Conservation (phyloP, 2,888 invertebrate genomes). For the Polydrusus tereticollis region DNA sequence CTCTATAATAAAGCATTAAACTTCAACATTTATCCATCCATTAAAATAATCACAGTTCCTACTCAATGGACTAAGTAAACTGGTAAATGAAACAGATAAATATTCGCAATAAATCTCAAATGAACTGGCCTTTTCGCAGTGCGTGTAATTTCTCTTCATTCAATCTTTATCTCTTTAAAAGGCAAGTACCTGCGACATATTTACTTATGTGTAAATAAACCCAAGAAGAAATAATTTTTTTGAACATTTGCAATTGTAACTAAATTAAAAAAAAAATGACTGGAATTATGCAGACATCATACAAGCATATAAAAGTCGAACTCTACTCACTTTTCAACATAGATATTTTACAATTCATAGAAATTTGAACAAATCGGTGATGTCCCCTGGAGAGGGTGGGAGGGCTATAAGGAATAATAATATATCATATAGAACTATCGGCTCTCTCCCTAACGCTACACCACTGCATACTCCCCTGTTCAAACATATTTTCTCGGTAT, state of each 20-base stretch:
- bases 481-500: conserved; percentile 5
- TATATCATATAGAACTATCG: too few relatives aligned
- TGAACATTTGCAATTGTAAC: background rate
- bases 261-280: too few relatives aligned
- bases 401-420: too few relatives aligned
- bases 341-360: too few relatives aligned
- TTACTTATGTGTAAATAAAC: background rate
- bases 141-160: conserved; percentile 31
- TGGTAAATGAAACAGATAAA: conserved; percentile 33
- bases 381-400: too few relatives aligned
- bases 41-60: background rate
- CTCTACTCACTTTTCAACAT: too few relatives aligned
- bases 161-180: background rate
- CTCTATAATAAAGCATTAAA: conserved; percentile 3
- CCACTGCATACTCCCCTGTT: background rate
- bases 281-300: too few relatives aligned
- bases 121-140: conserved; percentile 9
- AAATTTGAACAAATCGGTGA: too few relatives aligned
- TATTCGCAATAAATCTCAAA: conserved; percentile 18
- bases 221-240: background rate
- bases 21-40: conserved; percentile 10
- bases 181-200: background rate
- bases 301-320: too few relatives aligned
- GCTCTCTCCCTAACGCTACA: background rate
- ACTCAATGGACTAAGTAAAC: conserved; percentile 20